phyloP scores from a whole-genome alignment of 2,888 invertebrate genomes.

The Disparrhopalites patrizii region DNA sequence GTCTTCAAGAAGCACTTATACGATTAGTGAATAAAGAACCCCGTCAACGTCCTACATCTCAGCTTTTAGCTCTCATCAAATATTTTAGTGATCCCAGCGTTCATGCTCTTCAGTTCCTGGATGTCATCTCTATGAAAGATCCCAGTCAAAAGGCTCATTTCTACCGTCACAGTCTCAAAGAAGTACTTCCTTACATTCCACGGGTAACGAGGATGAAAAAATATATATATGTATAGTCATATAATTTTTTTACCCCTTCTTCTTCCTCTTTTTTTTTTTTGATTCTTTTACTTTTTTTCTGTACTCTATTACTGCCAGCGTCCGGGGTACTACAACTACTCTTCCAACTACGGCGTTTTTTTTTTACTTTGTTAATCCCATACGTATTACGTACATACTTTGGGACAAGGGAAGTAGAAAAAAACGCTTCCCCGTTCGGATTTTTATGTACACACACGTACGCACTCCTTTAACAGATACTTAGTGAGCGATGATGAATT shows the following conservation, averaged over 20 bases:
- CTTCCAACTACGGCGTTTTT: too few relatives aligned
- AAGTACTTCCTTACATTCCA: constrained; percentile 81
- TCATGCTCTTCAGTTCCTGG: constrained; percentile 86
- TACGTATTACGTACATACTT: too few relatives aligned
- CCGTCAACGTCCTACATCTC: constrained; percentile 81
- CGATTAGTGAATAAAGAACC: constrained; percentile 78
- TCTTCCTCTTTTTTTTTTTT: background rate
- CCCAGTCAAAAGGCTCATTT: constrained; percentile 79
- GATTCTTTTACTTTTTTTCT: background rate
- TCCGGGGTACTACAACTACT: too few relatives aligned
- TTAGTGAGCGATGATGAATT: background rate
- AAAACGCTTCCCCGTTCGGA: too few relatives aligned
- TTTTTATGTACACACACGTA: too few relatives aligned
- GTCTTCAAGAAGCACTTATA: constrained; percentile 79
- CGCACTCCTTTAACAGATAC: too few relatives aligned
- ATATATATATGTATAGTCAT: background rate
- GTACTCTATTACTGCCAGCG: too few relatives aligned
- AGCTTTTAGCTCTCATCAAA: constrained; percentile 82
- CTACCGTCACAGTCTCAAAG: constrained; percentile 79
- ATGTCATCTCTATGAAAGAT: constrained; percentile 88
- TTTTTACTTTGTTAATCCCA: too few relatives aligned
- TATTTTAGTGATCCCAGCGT: constrained; percentile 90
- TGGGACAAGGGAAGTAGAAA: too few relatives aligned
- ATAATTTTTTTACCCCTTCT: background rate
- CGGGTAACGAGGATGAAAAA: constrained; percentile 62